Evolutionary conservation across 1,140 invertebrate species (phyloP), one percentile per base, ranked within the genome.

Genomic region (Drosophila chauvacae): DNA sequence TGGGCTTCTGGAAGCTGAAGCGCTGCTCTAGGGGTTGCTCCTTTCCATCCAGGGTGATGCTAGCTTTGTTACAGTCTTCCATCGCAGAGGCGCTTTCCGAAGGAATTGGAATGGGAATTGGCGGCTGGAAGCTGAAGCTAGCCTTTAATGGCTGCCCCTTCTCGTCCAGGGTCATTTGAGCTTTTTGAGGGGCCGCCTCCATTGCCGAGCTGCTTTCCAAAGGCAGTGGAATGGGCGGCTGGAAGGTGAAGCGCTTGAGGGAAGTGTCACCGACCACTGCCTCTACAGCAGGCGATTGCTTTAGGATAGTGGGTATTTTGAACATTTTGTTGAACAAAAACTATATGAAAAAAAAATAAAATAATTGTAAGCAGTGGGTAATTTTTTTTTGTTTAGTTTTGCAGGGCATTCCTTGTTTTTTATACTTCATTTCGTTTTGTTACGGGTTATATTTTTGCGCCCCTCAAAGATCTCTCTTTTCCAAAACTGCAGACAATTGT

Each of bases 401-500:
- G 4, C 4, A 60, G 48, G 48, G 35, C 42, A 71, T 16, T n/a
- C 35, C 4, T 37, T 37, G 35, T 37, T 4, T 14, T 37, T 37
- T 14, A 14, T 14, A 37, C 13, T 5, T 5, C 3, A 37, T 14
- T 57, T 28, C 0, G 6, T 53, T 68, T 41, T 33, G 30, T 33
- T 33, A 33, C 10, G 3, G 10, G 30, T 33, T 33, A 11, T 10
- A 11, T 78, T 59, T 74, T 42, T 13, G 26, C 28, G 35, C 62
- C 26, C 33, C 13, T 11, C 2, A 35, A 35, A 50, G 26, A 37
- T 56, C 6, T 59, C 26, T 42, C 1, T 41, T 13, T 45, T 45
- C 2, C 35, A 35, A 56, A 9, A 33, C 37, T 18, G 44, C 44
- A 77, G 66, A 73, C 74, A 78, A 78, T 82, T 85, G 75, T 79